These are phyloP conservation scores for Apus apus DNA, from an alignment of 2,113 vertebrate genomes.

Conservation along the genomic window DNA sequence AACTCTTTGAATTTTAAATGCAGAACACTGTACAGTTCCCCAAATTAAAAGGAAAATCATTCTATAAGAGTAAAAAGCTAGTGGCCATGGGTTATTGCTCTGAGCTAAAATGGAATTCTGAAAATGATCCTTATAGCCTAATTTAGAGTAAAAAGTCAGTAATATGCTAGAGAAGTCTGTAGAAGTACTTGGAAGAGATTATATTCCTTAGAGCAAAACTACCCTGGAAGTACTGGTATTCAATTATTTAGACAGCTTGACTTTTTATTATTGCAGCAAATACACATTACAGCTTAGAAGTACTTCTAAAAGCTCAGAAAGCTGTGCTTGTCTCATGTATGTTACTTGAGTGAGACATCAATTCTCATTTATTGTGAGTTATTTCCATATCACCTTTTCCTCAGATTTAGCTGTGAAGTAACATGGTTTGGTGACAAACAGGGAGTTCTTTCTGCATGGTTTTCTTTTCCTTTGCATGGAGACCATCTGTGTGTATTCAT, in stretches of 20 bases:
- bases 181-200: background rate
- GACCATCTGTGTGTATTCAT: background rate
- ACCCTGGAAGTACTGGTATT: background rate
- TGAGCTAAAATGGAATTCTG: background rate
- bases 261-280: conserved; percentile 34
- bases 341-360: background rate
- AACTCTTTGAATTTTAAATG: background rate
- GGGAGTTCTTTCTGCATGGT: background rate
- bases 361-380: background rate
- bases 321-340: background rate
- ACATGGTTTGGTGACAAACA: background rate
- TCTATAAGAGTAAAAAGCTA: background rate
- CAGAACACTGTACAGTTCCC: background rate
- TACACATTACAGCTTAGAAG: background rate
- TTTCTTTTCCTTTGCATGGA: background rate
- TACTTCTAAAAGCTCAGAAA: background rate
- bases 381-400: background rate
- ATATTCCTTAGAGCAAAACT: background rate
- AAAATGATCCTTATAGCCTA: background rate
- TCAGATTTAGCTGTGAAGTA: background rate
- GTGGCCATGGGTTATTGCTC: background rate
- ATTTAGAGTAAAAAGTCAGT: background rate
- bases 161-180: background rate
- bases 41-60: background rate
- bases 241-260: background rate